Percentiles rank a stretch among this genome's conserved stretches.
Evolutionary conservation across 2,888 invertebrate species (phyloP).

Genomic region (Epicampocera succincta): DNA sequence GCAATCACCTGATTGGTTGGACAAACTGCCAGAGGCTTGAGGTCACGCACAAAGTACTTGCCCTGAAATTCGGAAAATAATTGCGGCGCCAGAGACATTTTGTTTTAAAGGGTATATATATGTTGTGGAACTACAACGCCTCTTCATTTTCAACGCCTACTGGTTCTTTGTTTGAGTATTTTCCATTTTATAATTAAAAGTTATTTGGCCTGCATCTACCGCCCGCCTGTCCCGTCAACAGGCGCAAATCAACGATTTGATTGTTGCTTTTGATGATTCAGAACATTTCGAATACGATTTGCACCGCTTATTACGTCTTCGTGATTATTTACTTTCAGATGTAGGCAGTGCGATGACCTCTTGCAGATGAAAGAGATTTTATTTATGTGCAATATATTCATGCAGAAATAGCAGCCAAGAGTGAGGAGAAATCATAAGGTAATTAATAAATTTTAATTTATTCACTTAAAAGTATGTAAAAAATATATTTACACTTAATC

Average conservation of each 20-base stretch:
- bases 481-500: conserved; percentile 43
- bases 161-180: background rate
- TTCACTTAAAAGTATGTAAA: conserved; percentile 22
- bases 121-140: no score
- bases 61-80: no score
- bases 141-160: conserved; percentile 1
- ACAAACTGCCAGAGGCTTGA: no score
- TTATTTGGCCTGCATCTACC: background rate
- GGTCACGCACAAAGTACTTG: no score
- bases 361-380: background rate
- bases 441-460: conserved; percentile 17
- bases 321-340: conserved; percentile 21
- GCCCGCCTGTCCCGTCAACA: conserved; percentile 23
- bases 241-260: conserved; percentile 18
- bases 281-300: conserved; percentile 35
- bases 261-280: conserved; percentile 58
- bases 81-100: no score
- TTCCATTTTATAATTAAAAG: background rate
- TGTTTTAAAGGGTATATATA: no score
- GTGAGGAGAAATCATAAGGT: background rate
- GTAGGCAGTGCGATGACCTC: conserved; percentile 37
- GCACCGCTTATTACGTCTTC: conserved; percentile 14
- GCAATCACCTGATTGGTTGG: no score
- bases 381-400: background rate
- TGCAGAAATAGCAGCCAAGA: background rate